These are phyloP conservation scores for Cuculus canorus DNA, from an alignment of 2,797 vertebrate species.

Conservation along the genomic window DNA sequence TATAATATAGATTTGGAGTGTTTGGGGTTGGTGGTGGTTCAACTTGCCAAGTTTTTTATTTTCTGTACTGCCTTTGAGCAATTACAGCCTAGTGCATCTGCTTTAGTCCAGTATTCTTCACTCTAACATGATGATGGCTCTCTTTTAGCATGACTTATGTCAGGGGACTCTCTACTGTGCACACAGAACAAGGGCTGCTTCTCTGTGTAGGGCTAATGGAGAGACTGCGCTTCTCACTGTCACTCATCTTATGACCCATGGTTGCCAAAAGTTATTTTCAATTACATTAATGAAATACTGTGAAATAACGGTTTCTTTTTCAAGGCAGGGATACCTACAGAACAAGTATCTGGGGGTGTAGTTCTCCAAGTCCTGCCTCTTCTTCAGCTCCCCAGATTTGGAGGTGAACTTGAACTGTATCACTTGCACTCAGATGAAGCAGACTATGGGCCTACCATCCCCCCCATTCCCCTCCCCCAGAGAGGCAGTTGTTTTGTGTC, in stretches of 20 bases:
- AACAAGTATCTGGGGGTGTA: not conserved
- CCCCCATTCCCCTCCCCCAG: not conserved
- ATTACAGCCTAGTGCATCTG: not conserved
- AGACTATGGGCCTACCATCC: not conserved
- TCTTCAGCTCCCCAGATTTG: not conserved
- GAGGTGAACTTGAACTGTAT: not conserved
- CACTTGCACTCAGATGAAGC: fast-evolving
- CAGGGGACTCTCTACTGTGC: not conserved
- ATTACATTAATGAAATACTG: not conserved
- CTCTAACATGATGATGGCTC: not conserved
- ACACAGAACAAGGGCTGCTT: not conserved
- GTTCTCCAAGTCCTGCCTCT: not conserved
- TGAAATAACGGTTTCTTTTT: not conserved
- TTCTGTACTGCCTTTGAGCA: not conserved
- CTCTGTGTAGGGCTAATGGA: not conserved
- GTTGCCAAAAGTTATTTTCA: not conserved
- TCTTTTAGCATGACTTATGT: not conserved
- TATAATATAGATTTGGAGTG: not conserved
- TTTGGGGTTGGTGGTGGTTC: not conserved
- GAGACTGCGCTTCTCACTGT: not conserved
- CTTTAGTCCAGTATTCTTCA: not conserved
- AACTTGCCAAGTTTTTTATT: not conserved
- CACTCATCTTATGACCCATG: not conserved
- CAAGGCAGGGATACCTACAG: not conserved
- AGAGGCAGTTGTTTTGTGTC: not conserved